Evolutionary conservation across 2,888 invertebrate species (phyloP).

Genomic region (Ormyrus labotus): DNA sequence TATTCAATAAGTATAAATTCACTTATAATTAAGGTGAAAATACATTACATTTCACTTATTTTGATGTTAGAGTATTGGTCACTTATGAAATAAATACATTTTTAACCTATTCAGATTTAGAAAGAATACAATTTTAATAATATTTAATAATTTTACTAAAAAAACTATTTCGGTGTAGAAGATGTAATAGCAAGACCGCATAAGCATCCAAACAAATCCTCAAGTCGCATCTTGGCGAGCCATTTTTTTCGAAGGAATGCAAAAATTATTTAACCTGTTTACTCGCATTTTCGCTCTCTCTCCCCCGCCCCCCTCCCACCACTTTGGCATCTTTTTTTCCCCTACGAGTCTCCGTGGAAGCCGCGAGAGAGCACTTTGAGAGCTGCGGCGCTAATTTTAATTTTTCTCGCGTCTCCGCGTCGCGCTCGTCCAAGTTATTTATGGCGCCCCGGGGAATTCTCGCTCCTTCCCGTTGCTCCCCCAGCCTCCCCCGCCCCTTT

Average conservation of each 20-base stretch:
- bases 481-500: neutral
- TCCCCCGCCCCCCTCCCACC: neutral
- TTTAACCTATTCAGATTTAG: too few species aligned
- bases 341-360: neutral
- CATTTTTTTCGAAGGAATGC: constrained; percentile 17
- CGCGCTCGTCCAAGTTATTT: constrained; percentile 52
- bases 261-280: constrained; percentile 53
- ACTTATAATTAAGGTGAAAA: too few species aligned
- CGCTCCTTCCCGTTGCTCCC: neutral
- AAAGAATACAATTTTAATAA: too few species aligned
- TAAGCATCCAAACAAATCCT: too few species aligned
- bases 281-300: constrained; percentile 12
- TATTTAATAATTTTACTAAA: too few species aligned
- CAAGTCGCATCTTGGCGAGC: too few species aligned
- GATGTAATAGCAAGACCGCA: too few species aligned
- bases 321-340: neutral
- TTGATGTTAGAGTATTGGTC: too few species aligned
- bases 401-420: constrained; percentile 52
- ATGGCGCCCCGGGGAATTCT: constrained; percentile 55
- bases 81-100: too few species aligned
- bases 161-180: too few species aligned
- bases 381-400: constrained; percentile 57
- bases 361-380: constrained; percentile 48
- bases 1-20: too few species aligned
- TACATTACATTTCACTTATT: too few species aligned